phyloP scores from a whole-genome alignment of 2,797 vertebrate genomes.

The Hylomyscus alleni region DNA sequence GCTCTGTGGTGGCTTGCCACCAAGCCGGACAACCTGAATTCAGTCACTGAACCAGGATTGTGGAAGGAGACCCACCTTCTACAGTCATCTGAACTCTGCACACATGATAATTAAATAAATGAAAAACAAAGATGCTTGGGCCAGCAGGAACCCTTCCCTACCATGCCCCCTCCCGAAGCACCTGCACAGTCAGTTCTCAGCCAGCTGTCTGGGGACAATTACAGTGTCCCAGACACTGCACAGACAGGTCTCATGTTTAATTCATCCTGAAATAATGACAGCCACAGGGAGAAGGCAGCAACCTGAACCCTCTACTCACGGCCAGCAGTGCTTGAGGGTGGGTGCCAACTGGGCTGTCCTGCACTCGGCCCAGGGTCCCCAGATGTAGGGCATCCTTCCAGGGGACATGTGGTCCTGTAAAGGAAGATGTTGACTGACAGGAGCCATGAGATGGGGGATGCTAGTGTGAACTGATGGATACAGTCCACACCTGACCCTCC shows the following conservation, averaged over 20 bases:
- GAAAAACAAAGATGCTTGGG: too few species aligned
- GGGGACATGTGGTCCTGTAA: background rate
- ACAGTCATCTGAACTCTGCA: background rate
- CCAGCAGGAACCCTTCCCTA: background rate
- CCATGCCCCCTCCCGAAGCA: background rate
- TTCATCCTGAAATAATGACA: constrained; percentile 87
- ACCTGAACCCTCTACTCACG: background rate
- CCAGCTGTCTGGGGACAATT: constrained; percentile 74
- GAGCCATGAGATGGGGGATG: background rate
- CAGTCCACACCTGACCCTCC: background rate
- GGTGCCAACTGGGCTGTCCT: background rate
- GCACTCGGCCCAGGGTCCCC: too few species aligned
- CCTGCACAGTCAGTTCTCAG: constrained; percentile 74
- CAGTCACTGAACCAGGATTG: fast-evolving
- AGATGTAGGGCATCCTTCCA: background rate
- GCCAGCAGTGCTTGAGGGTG: background rate
- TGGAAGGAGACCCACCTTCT: background rate
- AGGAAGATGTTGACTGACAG: background rate
- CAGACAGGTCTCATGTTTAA: constrained; percentile 83
- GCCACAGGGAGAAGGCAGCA: constrained; percentile 54
- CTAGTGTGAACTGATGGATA: background rate
- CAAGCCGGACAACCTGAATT: background rate
- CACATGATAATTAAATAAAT: background rate
- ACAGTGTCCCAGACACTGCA: constrained; percentile 74
- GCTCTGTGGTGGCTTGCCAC: background rate